A percentile compares a stretch with the other conserved stretches of the same genome.
These are phyloP conservation scores for Archocentrus centrarchus DNA, from an alignment of 2,113 vertebrate genomes.

Conservation along the genomic window DNA sequence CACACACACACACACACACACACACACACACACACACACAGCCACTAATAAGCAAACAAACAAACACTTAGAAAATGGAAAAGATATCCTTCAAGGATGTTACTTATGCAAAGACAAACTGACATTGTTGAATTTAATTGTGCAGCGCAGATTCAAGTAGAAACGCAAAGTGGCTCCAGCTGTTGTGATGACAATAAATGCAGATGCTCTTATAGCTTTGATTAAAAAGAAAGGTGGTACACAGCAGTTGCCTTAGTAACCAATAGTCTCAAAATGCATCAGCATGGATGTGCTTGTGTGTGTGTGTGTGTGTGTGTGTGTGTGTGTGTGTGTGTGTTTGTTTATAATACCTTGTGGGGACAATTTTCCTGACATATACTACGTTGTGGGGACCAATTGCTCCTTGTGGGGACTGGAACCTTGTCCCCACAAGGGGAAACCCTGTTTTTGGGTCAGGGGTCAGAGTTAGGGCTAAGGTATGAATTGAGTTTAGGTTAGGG, in stretches of 20 bases:
- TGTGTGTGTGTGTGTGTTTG: background rate
- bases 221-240: conserved; percentile 63
- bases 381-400: no score
- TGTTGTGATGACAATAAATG: conserved; percentile 56
- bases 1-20: conserved; percentile 1
- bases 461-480: no score
- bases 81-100: background rate
- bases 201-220: conserved; percentile 55
- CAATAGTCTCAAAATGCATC: conserved; percentile 44
- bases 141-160: background rate
- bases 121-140: background rate
- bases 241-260: conserved; percentile 74
- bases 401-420: no score
- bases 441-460: no score
- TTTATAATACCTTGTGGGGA: no score
- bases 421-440: no score
- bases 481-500: no score
- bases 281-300: conserved; percentile 6
- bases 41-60: background rate
- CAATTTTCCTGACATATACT: no score
- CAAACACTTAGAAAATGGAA: background rate
- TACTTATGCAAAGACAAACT: background rate
- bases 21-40: background rate
- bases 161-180: conserved; percentile 14
- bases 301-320: conserved; percentile 14